Percentiles rank a stretch among this genome's conserved stretches.
phyloP scores from a whole-genome alignment of 2,113 vertebrate species.

The Phodopus roborovskii region DNA sequence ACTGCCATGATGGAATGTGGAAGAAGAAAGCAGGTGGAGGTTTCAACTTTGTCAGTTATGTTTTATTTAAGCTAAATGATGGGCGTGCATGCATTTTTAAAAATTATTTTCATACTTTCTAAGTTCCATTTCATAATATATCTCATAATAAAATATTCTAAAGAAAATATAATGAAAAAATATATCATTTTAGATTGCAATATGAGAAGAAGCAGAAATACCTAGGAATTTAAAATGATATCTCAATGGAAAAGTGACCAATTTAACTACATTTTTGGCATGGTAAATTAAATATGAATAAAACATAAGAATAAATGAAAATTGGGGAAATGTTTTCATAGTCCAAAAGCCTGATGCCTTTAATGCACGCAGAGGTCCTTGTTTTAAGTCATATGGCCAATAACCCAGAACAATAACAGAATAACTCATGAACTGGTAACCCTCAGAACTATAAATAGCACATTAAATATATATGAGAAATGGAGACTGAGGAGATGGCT shows the following conservation, averaged over 20 bases:
- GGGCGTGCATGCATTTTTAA: background rate
- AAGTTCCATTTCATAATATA: background rate
- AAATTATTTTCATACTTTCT: background rate
- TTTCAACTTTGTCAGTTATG: background rate
- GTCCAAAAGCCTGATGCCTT: background rate
- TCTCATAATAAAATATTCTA: slow-evolving; percentile 10
- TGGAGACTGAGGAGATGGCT: background rate
- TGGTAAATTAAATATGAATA: slow-evolving; percentile 37
- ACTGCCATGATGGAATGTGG: background rate
- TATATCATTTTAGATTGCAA: slow-evolving; percentile 31
- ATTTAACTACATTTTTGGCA: background rate
- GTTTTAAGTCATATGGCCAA: background rate
- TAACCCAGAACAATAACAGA: background rate
- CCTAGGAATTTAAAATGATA: slow-evolving; percentile 32
- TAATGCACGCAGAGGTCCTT: background rate
- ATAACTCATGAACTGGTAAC: background rate
- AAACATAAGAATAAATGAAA: slow-evolving; percentile 34
- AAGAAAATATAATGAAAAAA: slow-evolving; percentile 9
- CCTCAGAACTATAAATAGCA: background rate
- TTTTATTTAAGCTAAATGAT: slow-evolving; percentile 5
- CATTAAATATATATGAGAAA: slow-evolving; percentile 20
- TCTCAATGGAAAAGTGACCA: background rate
- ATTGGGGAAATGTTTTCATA: background rate
- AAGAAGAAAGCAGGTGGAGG: background rate
- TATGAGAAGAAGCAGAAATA: background rate